These are phyloP conservation scores for Brachionus plicatilis DNA, from an alignment of 1,140 invertebrate genomes.

Conservation along the genomic window DNA sequence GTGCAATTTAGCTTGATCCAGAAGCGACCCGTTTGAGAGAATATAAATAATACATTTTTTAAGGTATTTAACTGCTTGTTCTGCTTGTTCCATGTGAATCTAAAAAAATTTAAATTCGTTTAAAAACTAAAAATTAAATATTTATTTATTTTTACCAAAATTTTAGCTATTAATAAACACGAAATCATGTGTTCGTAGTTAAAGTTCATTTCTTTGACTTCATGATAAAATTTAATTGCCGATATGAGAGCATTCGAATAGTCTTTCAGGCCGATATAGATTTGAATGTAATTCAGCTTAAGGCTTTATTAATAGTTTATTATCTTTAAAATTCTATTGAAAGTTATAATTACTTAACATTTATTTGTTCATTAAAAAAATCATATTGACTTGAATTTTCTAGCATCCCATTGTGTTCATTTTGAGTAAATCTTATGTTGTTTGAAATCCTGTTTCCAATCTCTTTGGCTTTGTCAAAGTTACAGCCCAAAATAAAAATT, in stretches of 20 bases:
- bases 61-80: constrained; percentile 27
- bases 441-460: background rate
- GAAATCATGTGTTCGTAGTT: constrained; percentile 20
- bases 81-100: constrained; percentile 39
- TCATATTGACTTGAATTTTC: constrained; percentile 23
- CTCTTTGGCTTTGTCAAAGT: constrained; percentile 34
- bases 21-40: constrained; percentile 13
- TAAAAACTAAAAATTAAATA: background rate
- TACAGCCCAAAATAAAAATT: constrained; percentile 14
- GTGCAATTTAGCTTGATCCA: constrained; percentile 15
- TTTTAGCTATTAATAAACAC: constrained; percentile 27
- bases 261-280: constrained; percentile 20
- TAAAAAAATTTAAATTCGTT: background rate
- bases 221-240: constrained; percentile 32
- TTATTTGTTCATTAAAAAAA: constrained; percentile 29
- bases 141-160: background rate
- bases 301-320: background rate
- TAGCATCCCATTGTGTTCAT: background rate
- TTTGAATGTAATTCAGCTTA: constrained; percentile 1
- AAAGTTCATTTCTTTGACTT: constrained; percentile 33
- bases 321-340: background rate
- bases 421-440: background rate
- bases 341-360: background rate
- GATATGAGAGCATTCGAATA: constrained; percentile 11
- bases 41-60: constrained; percentile 37